Evolutionary conservation across 1,140 invertebrate genomes (phyloP), one percentile per base, ranked within the genome.

Genomic region (Drosophila pseudoananassae): DNA sequence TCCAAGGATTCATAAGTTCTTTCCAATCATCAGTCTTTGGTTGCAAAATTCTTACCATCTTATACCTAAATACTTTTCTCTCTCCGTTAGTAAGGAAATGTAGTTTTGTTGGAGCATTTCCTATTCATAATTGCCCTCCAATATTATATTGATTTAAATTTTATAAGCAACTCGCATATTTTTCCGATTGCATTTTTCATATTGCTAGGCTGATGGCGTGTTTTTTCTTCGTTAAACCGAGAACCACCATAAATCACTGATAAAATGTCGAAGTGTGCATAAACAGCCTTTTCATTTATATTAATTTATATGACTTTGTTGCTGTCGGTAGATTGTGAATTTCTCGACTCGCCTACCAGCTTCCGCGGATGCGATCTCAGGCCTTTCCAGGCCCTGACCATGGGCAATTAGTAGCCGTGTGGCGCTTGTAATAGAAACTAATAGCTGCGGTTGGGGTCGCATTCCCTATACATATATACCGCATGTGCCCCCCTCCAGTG

Each of bases 351-450:
- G 20, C 29, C 20, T 31, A 63, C 72, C 61, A 47, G 63, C 40
- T 76, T 76, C 71, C 66, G 65, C 36, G 43, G 15, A n/a, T 14
- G 38, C n/a, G n/a, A 59, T 8, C 49, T 10, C 29, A 63, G 64
- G 58, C 49, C 9, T 10, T 36, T 3, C 33, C 58, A 59, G 60
- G 56, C 17, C 69, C 81, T 68, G 82, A 45, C 77, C 65, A 50
- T 54, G 23, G 36, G 54, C 58, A 85, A 87, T 85, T 85, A 85
- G 82, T 78, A 69, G 66, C 58, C 59, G 54, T 61, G 59, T 58
- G 50, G 38, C 57, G 52, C 50, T 70, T 63, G 66, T 77, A 85
- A 85, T 81, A 81, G 73, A 77, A 85, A 81, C 69, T 81, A 85
- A 85, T 77, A 47, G 63, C 47, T 46, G 15, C 17, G 15, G 43